Evolutionary conservation across 2,797 vertebrate genomes (phyloP).

Genomic region (Peromyscus nudipes): DNA sequence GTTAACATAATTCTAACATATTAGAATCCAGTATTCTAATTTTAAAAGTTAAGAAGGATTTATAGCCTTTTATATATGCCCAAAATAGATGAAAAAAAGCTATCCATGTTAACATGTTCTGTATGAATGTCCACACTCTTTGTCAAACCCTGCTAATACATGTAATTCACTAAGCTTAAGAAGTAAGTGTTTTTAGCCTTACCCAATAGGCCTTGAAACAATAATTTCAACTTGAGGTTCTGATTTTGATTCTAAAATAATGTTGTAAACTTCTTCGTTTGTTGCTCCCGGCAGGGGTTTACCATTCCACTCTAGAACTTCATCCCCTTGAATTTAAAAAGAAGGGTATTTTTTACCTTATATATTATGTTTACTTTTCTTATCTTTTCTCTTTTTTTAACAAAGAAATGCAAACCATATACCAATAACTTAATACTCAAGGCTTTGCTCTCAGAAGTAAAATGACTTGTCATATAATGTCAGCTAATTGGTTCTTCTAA

Average conservation of each 20-base stretch:
- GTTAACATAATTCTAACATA: too few species aligned
- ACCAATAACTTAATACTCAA: conserved; percentile 73
- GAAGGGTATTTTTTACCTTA: conserved; percentile 86
- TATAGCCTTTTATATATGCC: conserved; percentile 72
- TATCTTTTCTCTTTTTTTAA: conserved; percentile 82
- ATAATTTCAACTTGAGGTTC: conserved; percentile 99
- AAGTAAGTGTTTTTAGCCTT: conserved; percentile 89
- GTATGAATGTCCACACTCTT: conserved; percentile 79
- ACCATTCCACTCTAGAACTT: conserved; percentile 99
- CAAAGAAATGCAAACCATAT: conserved; percentile 82
- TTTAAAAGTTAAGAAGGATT: conserved; percentile 58
- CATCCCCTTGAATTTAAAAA: conserved; percentile 94
- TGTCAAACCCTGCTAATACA: conserved; percentile 79
- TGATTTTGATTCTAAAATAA: conserved; percentile 99
- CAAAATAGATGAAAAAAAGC: conserved; percentile 69
- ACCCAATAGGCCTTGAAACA: conserved; percentile 99
- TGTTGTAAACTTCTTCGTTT: conserved; percentile 99
- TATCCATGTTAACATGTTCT: conserved; percentile 80
- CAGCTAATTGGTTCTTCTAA: conserved; percentile 69
- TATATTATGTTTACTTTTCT: conserved; percentile 81
- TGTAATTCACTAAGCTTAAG: conserved; percentile 82
- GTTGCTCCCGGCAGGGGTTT: conserved; percentile 98
- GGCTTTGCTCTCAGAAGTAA: conserved; percentile 68
- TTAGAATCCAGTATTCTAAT: conserved; percentile 58
- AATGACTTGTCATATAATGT: conserved; percentile 68